Evolutionary conservation across 2,888 invertebrate species (phyloP).

Genomic region (Ecliptopera silaceata): DNA sequence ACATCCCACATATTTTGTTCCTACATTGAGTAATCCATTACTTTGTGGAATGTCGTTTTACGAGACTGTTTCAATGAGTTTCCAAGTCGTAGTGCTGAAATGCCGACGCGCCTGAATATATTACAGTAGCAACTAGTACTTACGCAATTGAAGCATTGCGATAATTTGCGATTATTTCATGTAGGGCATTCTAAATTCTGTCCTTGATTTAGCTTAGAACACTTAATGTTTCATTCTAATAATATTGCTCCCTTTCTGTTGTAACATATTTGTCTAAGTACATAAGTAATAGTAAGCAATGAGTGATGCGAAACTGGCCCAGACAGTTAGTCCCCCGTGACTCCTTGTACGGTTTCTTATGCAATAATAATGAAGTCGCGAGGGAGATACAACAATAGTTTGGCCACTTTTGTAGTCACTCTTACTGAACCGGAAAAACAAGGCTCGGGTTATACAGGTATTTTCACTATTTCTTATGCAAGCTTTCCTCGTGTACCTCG

Average conservation of each 20-base stretch:
- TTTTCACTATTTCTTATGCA: conserved; percentile 2
- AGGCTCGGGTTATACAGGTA: background rate
- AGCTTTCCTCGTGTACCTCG: background rate
- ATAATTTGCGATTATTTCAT: background rate
- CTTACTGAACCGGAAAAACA: background rate
- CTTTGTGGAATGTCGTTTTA: conserved; percentile 30
- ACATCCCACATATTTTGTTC: conserved; percentile 26
- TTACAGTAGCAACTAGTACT: conserved; percentile 10
- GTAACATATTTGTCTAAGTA: background rate
- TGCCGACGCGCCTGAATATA: conserved; percentile 29
- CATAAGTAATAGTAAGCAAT: background rate
- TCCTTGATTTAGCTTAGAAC: conserved; percentile 3
- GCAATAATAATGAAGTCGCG: conserved; percentile 7
- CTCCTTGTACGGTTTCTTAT: conserved; percentile 7
- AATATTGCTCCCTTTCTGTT: background rate
- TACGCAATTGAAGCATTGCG: conserved; percentile 17
- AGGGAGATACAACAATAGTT: conserved; percentile 2
- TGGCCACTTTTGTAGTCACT: background rate
- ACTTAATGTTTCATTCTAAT: background rate
- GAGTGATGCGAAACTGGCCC: conserved; percentile 6
- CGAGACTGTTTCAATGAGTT: conserved; percentile 30
- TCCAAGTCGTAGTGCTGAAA: conserved; percentile 30
- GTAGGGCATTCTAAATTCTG: conserved; percentile 5
- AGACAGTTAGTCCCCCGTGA: conserved; percentile 4
- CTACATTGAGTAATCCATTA: conserved; percentile 33